phyloP scores from a whole-genome alignment of 2,113 vertebrate species.

The Mesitornis unicolor region DNA sequence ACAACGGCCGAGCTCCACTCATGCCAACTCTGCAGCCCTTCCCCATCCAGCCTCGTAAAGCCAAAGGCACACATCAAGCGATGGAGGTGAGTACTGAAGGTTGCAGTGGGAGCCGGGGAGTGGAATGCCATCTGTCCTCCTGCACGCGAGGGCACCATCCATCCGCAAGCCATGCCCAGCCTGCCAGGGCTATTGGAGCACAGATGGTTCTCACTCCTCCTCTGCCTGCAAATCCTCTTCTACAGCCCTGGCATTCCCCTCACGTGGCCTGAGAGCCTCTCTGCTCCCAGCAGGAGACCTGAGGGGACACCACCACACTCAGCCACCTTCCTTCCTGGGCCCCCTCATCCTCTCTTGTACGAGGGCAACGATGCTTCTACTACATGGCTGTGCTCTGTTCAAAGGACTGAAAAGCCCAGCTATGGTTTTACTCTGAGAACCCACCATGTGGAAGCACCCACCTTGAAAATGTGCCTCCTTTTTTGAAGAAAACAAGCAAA shows the following conservation, averaged over 20 bases:
- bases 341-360: rapidly evolving
- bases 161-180: not conserved
- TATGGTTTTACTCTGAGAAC: not conserved
- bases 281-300: not conserved
- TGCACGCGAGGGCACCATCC: not conserved
- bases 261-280: not conserved
- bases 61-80: not conserved
- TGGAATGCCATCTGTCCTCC: not conserved
- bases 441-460: rapidly evolving
- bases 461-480: not conserved
- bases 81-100: not conserved
- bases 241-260: not conserved
- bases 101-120: not conserved
- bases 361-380: rapidly evolving
- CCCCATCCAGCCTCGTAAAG: not conserved
- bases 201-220: not conserved
- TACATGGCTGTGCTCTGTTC: rapidly evolving
- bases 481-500: not conserved
- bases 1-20: rapidly evolving
- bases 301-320: rapidly evolving
- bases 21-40: not conserved
- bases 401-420: not conserved
- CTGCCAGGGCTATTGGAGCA: not conserved
- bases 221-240: not conserved
- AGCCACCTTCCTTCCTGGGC: not conserved